phyloP scores from a whole-genome alignment of 30 jellyfish, hydroid and myxozoan genomes.

The Nemopilema nomurai region DNA sequence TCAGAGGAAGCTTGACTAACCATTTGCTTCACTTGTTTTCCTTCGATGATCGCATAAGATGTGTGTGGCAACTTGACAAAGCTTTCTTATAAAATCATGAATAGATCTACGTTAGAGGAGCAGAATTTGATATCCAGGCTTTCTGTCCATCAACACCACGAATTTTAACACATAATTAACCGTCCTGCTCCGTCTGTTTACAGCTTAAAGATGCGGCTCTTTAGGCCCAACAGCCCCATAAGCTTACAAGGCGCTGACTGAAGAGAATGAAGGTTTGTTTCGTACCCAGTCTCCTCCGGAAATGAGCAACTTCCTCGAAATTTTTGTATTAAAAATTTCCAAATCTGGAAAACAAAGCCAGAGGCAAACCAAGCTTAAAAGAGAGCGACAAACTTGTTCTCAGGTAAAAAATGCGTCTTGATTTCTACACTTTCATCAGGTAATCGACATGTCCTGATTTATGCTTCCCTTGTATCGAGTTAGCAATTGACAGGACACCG shows the following conservation, averaged over 20 bases:
- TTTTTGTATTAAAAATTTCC: not conserved
- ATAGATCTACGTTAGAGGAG: not conserved
- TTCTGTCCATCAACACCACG: not conserved
- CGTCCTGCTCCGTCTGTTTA: not conserved
- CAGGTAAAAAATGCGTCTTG: too few relatives aligned
- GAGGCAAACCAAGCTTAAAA: not conserved
- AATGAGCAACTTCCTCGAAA: slow-evolving; percentile 52
- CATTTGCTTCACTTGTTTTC: not conserved
- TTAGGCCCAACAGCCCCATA: not conserved
- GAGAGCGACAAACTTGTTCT: not conserved
- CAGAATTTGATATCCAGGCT: not conserved
- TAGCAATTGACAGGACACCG: too few relatives aligned
- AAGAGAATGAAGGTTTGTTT: not conserved
- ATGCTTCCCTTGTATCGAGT: too few relatives aligned
- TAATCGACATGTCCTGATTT: not conserved
- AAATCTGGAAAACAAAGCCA: not conserved
- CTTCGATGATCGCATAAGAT: not conserved
- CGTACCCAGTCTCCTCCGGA: slow-evolving; percentile 59
- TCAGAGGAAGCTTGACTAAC: not conserved
- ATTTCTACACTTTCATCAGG: not conserved
- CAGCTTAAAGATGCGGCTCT: not conserved
- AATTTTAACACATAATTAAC: not conserved
- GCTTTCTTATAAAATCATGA: not conserved
- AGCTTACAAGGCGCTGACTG: slow-evolving; percentile 5
- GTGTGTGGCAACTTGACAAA: not conserved